Base-by-base conservation (phyloP, 2,113 vertebrate genomes). In the Hippocampus barbouri region DNA sequence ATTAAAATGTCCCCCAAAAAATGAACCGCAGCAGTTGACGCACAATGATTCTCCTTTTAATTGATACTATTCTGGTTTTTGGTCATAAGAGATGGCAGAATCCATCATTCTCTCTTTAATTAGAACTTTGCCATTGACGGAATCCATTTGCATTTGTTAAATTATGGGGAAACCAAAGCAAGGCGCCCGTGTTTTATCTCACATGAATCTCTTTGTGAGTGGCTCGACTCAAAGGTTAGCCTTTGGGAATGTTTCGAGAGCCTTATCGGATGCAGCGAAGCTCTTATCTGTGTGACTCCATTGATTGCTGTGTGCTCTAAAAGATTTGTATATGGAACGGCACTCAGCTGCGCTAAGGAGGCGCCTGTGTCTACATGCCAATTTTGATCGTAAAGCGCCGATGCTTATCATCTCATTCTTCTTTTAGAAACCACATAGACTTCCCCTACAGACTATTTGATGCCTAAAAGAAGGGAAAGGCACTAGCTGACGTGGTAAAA, bases 221-320 rank as follows among this genome's bases (percentile, higher is more conserved):
- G 68, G 84, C 71, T 87, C 59, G 83, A 57, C 11, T 69, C 34
- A 86, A 82, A 88, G 81, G 88, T 88, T 84, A 89, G 84, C 70
- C 76, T 88, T 80, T 82, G 82, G 81, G 86, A 86, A 78, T 84
- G 85, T 83, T 79, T 80, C 40, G 57, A 88, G 82, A 80, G 78
- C 68, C 79, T 92, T 90, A 90, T 93, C 91, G 87, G 89, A 92
- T 92, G 85, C 89, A 84, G 66, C 34, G 79, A 83, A 80, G 79
- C 83, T 82, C 89, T 92, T 92, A 92, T 93, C 89, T 89, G 72
- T 66, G 80, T 79, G 80, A 83, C 79, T 82, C 79, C 87, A 91
- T 91, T 91, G 91, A 92, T 91, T 79, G 73, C 72, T 66, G 72
- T 80, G 59, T 79, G 79, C 79, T 83, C 72, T 79, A 86, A 88